phyloP scores from a whole-genome alignment of 2,888 invertebrate genomes.

The Glyphotaelius pellucidus region DNA sequence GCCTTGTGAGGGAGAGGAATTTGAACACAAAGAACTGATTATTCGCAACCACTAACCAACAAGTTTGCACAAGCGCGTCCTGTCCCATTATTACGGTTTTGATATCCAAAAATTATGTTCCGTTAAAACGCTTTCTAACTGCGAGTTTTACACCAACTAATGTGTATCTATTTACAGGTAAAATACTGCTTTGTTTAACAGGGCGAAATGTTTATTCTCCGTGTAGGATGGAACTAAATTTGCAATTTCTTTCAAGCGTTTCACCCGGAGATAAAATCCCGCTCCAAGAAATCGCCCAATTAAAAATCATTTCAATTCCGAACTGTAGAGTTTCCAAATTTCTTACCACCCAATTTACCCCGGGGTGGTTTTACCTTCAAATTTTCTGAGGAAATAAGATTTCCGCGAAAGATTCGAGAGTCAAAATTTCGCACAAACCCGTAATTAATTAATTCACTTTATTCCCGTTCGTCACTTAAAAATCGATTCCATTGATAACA shows the following conservation, averaged over 20 bases:
- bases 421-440: neutral
- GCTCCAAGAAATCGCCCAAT: conserved; percentile 24
- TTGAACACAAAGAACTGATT: neutral
- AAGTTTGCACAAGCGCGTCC: neutral
- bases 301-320: conserved; percentile 15
- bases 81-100: neutral
- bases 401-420: conserved; percentile 16
- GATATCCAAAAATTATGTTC: neutral
- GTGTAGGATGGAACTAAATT: neutral
- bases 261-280: conserved; percentile 2
- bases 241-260: neutral
- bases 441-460: conserved; percentile 48
- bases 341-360: conserved; percentile 27
- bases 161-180: neutral
- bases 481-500: neutral
- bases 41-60: neutral
- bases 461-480: conserved; percentile 11
- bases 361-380: conserved; percentile 25
- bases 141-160: neutral
- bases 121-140: neutral
- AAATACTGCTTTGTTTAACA: too few relatives aligned
- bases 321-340: conserved; percentile 32
- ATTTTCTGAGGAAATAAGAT: conserved; percentile 50
- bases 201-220: neutral
- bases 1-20: conserved; percentile 6